Evolutionary conservation across 2,113 vertebrate genomes (phyloP), one percentile per base, ranked within the genome.

Genomic region (Coturnix japonica): DNA sequence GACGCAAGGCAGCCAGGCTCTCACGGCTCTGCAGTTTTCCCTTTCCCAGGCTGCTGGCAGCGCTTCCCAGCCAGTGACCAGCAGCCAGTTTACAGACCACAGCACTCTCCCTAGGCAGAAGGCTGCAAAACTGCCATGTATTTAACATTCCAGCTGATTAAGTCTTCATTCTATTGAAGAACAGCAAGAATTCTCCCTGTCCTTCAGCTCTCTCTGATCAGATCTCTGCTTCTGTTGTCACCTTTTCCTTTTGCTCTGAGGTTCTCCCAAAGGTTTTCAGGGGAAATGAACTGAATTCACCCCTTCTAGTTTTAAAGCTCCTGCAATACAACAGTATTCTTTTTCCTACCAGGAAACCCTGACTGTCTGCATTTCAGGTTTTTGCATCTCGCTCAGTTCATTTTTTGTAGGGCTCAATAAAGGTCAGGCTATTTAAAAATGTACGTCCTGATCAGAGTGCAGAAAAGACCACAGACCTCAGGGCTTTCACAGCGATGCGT

Each of bases 381-480:
- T 89, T 89, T 72, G 39, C 69, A 47, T 64, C 65, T 83, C 13
- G 23, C 72, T 77, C 17, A 61, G 93, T 83, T 94, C 67, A 87
- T 92, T 87, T 92, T 92, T 72, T 91, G 67, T 46, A 89, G 81
- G 89, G 92, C 89, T 93, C 91, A 85, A 85, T 93, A 96, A 96
- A 96, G 95, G 89, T 96, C 91, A 74, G 2, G 26, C 57, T 94
- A 83, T 87, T 96, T 92, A 91, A 95, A 96, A 94, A 87, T 53
- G 44, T 57, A 53, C 61, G 78, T 65, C 87, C 85, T 57, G 63
- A 93, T 61, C 39, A 83, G 87, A 82, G 87, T 43, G 60, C 79
- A 87, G 69, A 89, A 61, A 47, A 39, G 71, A 80, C 60, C 92
- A 64, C 56, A 35, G 84, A 85, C 21, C 80, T 95, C 70, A 46